These are phyloP conservation scores for Glossophaga mutica DNA, from an alignment of 2,797 vertebrate genomes.

Conservation along the genomic window DNA sequence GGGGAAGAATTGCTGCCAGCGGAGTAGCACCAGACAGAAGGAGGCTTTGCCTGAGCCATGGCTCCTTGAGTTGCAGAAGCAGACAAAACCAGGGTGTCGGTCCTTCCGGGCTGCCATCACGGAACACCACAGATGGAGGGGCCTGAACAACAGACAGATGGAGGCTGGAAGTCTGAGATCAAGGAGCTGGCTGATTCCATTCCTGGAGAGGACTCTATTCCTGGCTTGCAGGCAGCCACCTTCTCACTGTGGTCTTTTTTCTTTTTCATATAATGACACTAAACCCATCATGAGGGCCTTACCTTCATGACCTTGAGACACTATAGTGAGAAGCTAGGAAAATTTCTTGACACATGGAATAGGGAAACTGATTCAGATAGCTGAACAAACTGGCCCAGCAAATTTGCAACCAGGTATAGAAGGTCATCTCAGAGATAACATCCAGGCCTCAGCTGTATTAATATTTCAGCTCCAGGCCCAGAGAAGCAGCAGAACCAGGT, in stretches of 20 bases:
- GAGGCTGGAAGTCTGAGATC: not conserved
- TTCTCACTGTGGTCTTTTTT: not conserved
- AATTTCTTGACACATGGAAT: not conserved
- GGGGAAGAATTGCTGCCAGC: not conserved
- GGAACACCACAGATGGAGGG: not conserved
- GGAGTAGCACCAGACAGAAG: not conserved
- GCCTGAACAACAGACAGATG: not conserved
- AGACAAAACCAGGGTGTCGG: not conserved
- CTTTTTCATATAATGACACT: not conserved
- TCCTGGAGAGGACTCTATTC: not conserved
- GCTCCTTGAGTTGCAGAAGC: not conserved
- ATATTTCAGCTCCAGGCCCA: not conserved
- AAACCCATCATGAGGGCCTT: not conserved
- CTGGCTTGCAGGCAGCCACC: not conserved
- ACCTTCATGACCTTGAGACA: not conserved
- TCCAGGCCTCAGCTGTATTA: not conserved
- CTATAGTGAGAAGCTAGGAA: not conserved
- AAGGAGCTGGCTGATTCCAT: not conserved
- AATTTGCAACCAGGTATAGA: not conserved
- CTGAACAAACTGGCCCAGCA: not conserved
- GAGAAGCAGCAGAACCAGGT: not conserved
- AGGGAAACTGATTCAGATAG: not conserved
- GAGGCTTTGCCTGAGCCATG: not conserved
- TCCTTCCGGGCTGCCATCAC: rapidly evolving
- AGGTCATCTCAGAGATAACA: not conserved